Percentiles rank a stretch among this genome's conserved stretches.
These are phyloP conservation scores for Eledone cirrhosa DNA, from an alignment of 2,888 invertebrate species.

Conservation along the genomic window DNA sequence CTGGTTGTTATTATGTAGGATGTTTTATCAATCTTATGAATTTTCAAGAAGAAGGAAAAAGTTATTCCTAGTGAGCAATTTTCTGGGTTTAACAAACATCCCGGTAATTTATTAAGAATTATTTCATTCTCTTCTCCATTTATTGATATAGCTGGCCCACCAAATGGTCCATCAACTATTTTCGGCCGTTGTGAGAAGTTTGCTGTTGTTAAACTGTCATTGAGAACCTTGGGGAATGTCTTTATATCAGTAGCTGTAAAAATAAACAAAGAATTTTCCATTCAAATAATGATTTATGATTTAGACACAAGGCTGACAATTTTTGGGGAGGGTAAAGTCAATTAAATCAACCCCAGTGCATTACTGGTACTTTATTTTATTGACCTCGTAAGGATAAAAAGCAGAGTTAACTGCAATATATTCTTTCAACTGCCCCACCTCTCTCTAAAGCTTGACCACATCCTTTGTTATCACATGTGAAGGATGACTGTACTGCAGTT, in stretches of 20 bases:
- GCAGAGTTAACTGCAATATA: no score
- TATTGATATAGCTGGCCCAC: slow-evolving; percentile 38
- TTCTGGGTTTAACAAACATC: slow-evolving; percentile 37
- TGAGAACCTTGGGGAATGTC: slow-evolving; percentile 43
- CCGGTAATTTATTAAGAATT: slow-evolving; percentile 12
- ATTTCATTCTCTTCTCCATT: slow-evolving; percentile 38
- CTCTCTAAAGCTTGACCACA: no score
- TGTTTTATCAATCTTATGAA: slow-evolving; percentile 33
- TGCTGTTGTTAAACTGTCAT: slow-evolving; percentile 47
- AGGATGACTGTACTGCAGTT: no score
- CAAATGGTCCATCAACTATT: slow-evolving; percentile 36
- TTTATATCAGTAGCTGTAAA: slow-evolving; percentile 17
- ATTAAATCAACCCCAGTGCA: no score
- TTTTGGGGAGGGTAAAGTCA: no score
- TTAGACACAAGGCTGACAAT: no score
- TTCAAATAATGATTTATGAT: no score
- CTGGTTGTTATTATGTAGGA: slow-evolving; percentile 39
- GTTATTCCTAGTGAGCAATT: slow-evolving; percentile 39
- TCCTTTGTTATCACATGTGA: no score
- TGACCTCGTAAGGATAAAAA: no score
- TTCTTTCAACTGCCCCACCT: no score
- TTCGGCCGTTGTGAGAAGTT: slow-evolving; percentile 43
- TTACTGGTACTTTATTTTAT: no score
- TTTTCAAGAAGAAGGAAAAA: slow-evolving; percentile 38
- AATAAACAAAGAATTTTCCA: slow-evolving; percentile 12